phyloP scores from a whole-genome alignment of 2,797 vertebrate species.

The Sebastiscus albofasciatus region DNA sequence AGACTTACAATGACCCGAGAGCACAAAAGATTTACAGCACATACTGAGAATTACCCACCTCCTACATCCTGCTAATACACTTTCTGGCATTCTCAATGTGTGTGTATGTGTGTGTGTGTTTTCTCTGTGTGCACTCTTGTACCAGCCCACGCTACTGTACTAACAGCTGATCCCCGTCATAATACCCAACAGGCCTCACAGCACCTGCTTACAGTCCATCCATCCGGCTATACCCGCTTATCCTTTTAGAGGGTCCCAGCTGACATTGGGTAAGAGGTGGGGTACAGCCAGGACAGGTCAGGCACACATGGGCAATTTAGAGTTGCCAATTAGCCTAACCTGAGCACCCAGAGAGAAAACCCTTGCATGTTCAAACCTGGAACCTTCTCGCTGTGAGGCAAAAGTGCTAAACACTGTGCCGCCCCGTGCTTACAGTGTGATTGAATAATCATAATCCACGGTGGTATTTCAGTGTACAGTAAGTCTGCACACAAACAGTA shows the following conservation, averaged over 20 bases:
- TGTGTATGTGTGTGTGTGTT: conserved; percentile 13
- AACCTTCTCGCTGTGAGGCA: background rate
- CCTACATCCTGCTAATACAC: conserved; percentile 12
- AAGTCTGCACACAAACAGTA: conserved; percentile 28
- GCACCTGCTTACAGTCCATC: conserved; percentile 60
- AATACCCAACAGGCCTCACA: conserved; percentile 59
- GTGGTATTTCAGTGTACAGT: conserved; percentile 33
- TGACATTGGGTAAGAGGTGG: background rate
- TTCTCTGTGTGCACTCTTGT: conserved; percentile 38
- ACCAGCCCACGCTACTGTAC: conserved; percentile 67
- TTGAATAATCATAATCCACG: conserved; percentile 70
- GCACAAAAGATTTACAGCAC: conserved; percentile 34
- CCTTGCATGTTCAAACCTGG: background rate
- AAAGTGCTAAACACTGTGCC: background rate
- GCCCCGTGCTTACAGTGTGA: conserved; percentile 55
- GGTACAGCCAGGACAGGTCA: background rate
- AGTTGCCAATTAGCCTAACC: background rate
- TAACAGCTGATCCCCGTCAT: conserved; percentile 71
- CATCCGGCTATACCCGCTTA: conserved; percentile 18
- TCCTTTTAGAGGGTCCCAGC: conserved; percentile 21
- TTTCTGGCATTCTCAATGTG: conserved; percentile 4
- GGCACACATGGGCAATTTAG: background rate
- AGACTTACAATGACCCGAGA: conserved; percentile 32
- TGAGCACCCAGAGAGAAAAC: background rate
- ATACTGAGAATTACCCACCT: conserved; percentile 12